These are phyloP conservation scores for Magallana gigas DNA, from an alignment of 1,140 invertebrate genomes.

Conservation along the genomic window DNA sequence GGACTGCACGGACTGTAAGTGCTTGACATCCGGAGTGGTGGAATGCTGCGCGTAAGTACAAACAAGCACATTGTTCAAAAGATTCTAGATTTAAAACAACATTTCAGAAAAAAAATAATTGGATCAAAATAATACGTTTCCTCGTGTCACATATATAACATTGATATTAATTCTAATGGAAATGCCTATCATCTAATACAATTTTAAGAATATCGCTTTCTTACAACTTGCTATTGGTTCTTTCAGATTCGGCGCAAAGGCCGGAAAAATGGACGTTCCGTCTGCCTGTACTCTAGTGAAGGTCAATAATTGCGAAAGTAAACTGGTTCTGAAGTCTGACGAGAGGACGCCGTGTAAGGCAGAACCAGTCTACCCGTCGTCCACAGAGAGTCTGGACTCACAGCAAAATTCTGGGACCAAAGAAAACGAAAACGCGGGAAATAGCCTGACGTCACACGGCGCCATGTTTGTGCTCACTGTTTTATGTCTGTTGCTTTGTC, in stretches of 20 bases:
- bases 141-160: no score
- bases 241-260: not conserved
- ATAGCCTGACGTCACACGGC: not conserved
- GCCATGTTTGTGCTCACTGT: not conserved
- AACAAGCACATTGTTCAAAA: no score
- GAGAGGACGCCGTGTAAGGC: not conserved
- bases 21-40: not conserved
- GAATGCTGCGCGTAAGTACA: slow-evolving; percentile 4
- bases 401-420: not conserved
- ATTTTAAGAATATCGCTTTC: no score
- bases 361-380: not conserved
- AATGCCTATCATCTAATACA: no score
- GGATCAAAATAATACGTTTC: no score
- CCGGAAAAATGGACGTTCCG: not conserved
- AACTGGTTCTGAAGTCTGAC: slow-evolving; percentile 13
- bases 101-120: no score
- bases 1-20: not conserved
- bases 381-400: not conserved
- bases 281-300: not conserved
- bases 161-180: no score
- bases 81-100: no score
- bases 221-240: not conserved
- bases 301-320: not conserved
- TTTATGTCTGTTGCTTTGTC: not conserved
- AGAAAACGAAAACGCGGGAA: not conserved